These are phyloP conservation scores for Trichacis sp. DNA, from an alignment of 2,888 invertebrate species.

Conservation along the genomic window DNA sequence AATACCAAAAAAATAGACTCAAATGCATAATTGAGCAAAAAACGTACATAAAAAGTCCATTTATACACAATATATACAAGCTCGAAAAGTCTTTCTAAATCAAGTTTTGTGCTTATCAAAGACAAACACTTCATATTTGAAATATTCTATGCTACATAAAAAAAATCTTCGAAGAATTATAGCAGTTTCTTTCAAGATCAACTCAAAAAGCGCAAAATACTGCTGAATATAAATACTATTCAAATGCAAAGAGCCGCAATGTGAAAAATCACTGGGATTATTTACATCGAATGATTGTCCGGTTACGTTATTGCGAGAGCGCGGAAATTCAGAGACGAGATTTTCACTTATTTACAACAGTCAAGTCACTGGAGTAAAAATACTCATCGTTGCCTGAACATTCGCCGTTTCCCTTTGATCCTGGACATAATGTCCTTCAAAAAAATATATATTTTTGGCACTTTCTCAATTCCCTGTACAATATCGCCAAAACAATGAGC, in stretches of 20 bases:
- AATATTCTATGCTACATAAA: too few relatives aligned
- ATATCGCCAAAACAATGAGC: neutral
- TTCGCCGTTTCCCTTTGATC: neutral
- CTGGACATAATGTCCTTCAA: conserved; percentile 3
- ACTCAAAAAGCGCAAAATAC: too few relatives aligned
- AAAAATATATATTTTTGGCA: conserved; percentile 28
- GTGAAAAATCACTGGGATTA: neutral
- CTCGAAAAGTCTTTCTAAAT: too few relatives aligned
- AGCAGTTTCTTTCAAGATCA: too few relatives aligned
- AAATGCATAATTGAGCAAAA: neutral
- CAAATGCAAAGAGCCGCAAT: neutral
- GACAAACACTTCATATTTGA: too few relatives aligned
- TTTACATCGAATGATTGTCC: conserved; percentile 7
- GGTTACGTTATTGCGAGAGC: neutral
- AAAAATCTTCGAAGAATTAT: too few relatives aligned
- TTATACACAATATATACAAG: too few relatives aligned
- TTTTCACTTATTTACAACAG: neutral
- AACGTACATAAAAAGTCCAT: neutral
- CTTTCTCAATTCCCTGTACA: conserved; percentile 5
- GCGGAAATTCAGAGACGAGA: neutral
- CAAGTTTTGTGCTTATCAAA: too few relatives aligned
- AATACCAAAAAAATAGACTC: neutral
- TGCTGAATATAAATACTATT: too few relatives aligned
- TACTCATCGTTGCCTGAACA: neutral
- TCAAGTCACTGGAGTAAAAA: neutral